A percentile compares a stretch with the other conserved stretches of the same genome.
Conservation (phyloP, 2,113 vertebrate genomes). For the Cyanoderma ruficeps region DNA sequence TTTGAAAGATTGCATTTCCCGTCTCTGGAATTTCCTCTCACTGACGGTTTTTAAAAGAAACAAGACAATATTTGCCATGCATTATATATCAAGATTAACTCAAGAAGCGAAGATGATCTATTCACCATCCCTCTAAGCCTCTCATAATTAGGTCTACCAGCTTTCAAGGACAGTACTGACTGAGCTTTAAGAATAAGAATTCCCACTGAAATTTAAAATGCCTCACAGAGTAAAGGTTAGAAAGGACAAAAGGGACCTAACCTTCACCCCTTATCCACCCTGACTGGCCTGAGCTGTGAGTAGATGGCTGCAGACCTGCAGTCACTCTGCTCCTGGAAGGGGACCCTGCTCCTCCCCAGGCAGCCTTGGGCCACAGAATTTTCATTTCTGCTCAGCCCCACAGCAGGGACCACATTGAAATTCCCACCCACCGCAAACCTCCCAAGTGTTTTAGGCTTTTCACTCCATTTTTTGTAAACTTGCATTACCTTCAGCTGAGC, state of each 20-base stretch:
- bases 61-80: constrained; percentile 63
- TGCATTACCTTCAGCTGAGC: background rate
- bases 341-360: background rate
- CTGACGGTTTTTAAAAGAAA: constrained; percentile 57
- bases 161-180: constrained; percentile 45
- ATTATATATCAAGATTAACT: constrained; percentile 65
- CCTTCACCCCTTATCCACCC: background rate
- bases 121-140: constrained; percentile 59
- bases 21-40: constrained; percentile 32
- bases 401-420: background rate
- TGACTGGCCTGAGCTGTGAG: background rate
- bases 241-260: background rate
- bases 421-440: background rate
- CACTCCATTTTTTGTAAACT: background rate
- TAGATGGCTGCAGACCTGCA: background rate
- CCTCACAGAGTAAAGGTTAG: background rate
- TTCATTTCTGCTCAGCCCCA: background rate
- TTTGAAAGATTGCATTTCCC: constrained; percentile 67
- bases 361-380: background rate
- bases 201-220: background rate
- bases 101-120: constrained; percentile 50
- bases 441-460: background rate
- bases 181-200: background rate
- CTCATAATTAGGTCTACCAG: constrained; percentile 54
- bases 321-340: background rate